Percentiles rank a stretch among this genome's conserved stretches.
Evolutionary conservation across 2,113 vertebrate species (phyloP).

Genomic region (Barnardius zonarius): DNA sequence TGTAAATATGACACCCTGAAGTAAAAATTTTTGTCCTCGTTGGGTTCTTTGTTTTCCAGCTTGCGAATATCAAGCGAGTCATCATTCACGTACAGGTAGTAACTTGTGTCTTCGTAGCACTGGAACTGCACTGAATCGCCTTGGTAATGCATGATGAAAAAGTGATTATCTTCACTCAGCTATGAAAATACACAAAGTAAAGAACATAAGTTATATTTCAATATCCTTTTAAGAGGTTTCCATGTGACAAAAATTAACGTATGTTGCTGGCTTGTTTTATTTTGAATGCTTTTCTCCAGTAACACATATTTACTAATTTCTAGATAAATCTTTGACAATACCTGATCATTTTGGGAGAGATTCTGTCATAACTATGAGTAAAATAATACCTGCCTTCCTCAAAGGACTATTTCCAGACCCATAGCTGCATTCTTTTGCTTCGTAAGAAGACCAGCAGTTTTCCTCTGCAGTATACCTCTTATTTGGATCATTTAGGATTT

Average conservation of each 20-base stretch:
- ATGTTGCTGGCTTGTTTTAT: neutral
- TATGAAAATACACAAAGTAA: constrained; percentile 11
- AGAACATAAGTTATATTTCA: neutral
- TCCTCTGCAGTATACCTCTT: neutral
- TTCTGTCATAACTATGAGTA: neutral
- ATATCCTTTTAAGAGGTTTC: neutral
- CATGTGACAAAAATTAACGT: neutral
- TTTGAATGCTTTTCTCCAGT: neutral
- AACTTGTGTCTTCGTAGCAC: constrained; percentile 9
- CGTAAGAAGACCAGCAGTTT: neutral
- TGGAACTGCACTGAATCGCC: constrained; percentile 63
- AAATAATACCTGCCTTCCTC: neutral
- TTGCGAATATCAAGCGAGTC: constrained; percentile 57
- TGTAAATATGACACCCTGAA: constrained; percentile 45
- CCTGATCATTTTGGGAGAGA: neutral
- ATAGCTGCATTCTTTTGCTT: neutral
- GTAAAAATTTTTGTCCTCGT: constrained; percentile 30
- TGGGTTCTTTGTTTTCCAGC: neutral
- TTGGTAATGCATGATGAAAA: constrained; percentile 66
- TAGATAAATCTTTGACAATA: neutral
- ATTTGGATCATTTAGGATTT: neutral
- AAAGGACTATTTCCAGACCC: neutral
- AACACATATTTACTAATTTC: neutral
- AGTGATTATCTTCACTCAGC: constrained; percentile 42
- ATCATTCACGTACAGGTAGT: constrained; percentile 36